Evolutionary conservation across 1,140 invertebrate genomes (phyloP).

Genomic region (Schlechtendalia chinensis): DNA sequence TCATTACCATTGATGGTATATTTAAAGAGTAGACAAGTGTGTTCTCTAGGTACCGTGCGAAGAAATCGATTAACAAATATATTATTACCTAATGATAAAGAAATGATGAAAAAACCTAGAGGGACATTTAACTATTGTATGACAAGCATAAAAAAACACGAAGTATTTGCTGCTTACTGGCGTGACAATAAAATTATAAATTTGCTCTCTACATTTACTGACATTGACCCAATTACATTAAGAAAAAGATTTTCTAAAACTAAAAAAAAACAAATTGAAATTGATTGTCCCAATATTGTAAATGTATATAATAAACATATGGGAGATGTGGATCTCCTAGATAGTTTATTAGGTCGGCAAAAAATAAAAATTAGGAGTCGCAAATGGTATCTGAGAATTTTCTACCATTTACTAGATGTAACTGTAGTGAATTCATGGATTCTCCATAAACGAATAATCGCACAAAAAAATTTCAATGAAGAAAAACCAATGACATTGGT

Average conservation of each 20-base stretch:
- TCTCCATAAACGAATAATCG: no score
- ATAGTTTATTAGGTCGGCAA: no score
- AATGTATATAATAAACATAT: no score
- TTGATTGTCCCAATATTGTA: slow-evolving; percentile 53
- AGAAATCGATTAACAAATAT: neutral
- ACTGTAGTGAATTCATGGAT: no score
- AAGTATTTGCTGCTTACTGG: no score
- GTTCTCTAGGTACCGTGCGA: neutral
- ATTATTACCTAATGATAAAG: neutral
- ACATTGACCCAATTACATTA: slow-evolving; percentile 54
- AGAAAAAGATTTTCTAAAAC: slow-evolving; percentile 54
- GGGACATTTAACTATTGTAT: slow-evolving; percentile 6
- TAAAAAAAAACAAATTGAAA: slow-evolving; percentile 10
- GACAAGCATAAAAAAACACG: no score
- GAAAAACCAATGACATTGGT: no score
- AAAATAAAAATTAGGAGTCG: no score
- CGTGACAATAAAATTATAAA: slow-evolving; percentile 57
- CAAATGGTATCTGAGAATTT: no score
- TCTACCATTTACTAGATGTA: no score
- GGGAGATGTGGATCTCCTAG: no score
- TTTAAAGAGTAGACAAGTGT: neutral
- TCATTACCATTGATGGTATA: neutral
- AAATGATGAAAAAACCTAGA: slow-evolving; percentile 7
- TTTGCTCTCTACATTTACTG: slow-evolving; percentile 56
- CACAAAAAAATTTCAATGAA: no score